Evolutionary conservation across 2,797 vertebrate species (phyloP), one percentile per base, ranked within the genome.

Genomic region (Huso huso): DNA sequence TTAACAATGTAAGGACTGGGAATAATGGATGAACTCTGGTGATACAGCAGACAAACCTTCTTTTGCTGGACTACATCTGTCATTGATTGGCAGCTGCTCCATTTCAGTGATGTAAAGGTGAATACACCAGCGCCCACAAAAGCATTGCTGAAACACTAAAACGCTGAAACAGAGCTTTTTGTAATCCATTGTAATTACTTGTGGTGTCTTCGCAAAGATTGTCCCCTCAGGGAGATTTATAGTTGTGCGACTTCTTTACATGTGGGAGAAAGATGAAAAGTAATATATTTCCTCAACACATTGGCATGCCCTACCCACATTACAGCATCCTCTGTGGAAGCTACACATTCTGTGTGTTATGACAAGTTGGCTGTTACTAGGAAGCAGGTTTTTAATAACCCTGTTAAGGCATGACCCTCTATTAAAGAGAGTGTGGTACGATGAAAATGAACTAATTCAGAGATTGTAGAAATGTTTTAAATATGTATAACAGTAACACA

Each of bases 201-300:
- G 67, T 76, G 74, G 73, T 75, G 71, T 75, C 75, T 78, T 73
- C 72, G 73, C 81, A 70, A 8, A 64, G 7, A 48, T 71, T 59
- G 65, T 67, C 52, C 8, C 64, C 13, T 61, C 68, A 50, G 52
- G 60, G 18, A 63, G 61, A 10, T 55, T 52, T 13, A 23, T 60
- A 60, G 55, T 65, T 49, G 1, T 72, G 76, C 82, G 84, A 84
- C 85, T 85, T 82, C 79, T 83, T 83, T 78, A 77, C 78, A 79
- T 84, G 82, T 81, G 49, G 65, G 52, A 64, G 50, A 51, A 65
- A 79, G 77, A 84, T 80, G 79, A 82, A 78, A 77, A 82, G 69
- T 79, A 73, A 67, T 83, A 85, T 83, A 84, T 83, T 86, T 84
- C 81, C 79, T 77, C 81, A 77, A 59, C 59, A 49, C 18, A 10